A percentile compares a stretch with the other conserved stretches of the same genome.
These are phyloP conservation scores for Netelia melanura DNA, from an alignment of 2,888 invertebrate species.

Conservation along the genomic window DNA sequence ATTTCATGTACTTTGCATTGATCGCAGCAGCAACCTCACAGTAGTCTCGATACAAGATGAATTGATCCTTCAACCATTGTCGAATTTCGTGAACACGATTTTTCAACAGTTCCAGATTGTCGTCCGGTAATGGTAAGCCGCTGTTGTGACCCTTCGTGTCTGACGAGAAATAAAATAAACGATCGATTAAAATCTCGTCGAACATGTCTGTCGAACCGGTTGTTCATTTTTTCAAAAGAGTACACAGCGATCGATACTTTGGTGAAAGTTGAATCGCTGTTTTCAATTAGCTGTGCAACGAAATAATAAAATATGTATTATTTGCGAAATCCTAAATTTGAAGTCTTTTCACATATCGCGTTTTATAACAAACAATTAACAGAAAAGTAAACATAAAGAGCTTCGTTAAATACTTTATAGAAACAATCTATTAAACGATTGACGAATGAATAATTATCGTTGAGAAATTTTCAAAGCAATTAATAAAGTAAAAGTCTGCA, in stretches of 20 bases:
- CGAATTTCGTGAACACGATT: slow-evolving; percentile 74
- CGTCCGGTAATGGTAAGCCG: slow-evolving; percentile 7
- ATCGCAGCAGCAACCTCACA: slow-evolving; percentile 74
- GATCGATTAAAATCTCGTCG: slow-evolving; percentile 17
- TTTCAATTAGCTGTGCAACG: slow-evolving; percentile 1
- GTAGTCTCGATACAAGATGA: slow-evolving; percentile 76
- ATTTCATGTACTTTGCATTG: slow-evolving; percentile 74
- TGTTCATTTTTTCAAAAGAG: neutral
- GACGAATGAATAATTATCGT: neutral
- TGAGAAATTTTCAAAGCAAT: neutral
- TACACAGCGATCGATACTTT: neutral
- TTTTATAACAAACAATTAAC: too few species aligned
- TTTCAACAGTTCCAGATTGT: slow-evolving; percentile 62
- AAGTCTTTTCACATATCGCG: too few species aligned
- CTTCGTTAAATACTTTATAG: too few species aligned
- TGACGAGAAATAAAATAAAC: slow-evolving; percentile 18
- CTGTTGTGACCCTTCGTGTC: slow-evolving; percentile 1
- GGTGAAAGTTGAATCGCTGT: slow-evolving; percentile 35
- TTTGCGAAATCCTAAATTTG: too few species aligned
- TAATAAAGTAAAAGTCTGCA: neutral
- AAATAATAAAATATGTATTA: too few species aligned
- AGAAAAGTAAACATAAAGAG: too few species aligned
- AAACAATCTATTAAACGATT: neutral
- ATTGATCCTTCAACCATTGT: slow-evolving; percentile 79
- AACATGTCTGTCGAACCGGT: slow-evolving; percentile 1